These are phyloP conservation scores for Bradypodion ventrale DNA, from an alignment of 2,797 vertebrate species.

Conservation along the genomic window DNA sequence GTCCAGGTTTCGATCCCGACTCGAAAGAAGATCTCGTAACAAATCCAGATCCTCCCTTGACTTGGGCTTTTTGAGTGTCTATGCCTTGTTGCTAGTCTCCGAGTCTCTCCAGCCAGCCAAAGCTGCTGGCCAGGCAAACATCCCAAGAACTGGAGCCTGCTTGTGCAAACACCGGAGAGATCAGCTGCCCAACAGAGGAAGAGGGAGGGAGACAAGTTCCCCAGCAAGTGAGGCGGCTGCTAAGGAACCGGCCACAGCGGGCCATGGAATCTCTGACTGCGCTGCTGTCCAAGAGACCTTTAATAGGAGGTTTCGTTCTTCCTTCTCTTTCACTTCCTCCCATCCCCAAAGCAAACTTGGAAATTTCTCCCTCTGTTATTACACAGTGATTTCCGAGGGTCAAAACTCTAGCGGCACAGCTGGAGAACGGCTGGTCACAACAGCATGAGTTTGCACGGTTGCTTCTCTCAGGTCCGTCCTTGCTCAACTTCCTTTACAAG, in stretches of 20 bases:
- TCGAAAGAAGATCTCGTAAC: no score
- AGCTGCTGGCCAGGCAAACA: constrained; percentile 31
- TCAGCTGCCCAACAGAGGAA: constrained; percentile 1
- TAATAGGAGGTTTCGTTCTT: neutral
- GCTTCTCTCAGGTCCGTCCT: no score
- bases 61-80: rapidly evolving
- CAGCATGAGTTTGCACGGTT: neutral
- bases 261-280: constrained; percentile 28
- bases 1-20: no score
- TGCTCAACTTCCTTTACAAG: neutral
- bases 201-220: neutral
- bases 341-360: neutral
- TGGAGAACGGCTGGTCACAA: neutral
- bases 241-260: constrained; percentile 19
- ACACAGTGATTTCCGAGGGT: neutral
- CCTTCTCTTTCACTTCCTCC: neutral
- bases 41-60: neutral
- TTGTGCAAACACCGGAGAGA: constrained; percentile 29
- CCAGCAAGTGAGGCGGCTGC: constrained; percentile 17
- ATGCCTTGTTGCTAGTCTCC: neutral
- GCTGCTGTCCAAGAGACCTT: constrained; percentile 20
- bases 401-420: neutral
- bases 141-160: constrained; percentile 17
- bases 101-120: constrained; percentile 10
- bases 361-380: constrained; percentile 12